Percentiles rank a stretch among this genome's conserved stretches.
These are phyloP conservation scores for Mya arenaria DNA, from an alignment of 1,140 invertebrate species.

Conservation along the genomic window DNA sequence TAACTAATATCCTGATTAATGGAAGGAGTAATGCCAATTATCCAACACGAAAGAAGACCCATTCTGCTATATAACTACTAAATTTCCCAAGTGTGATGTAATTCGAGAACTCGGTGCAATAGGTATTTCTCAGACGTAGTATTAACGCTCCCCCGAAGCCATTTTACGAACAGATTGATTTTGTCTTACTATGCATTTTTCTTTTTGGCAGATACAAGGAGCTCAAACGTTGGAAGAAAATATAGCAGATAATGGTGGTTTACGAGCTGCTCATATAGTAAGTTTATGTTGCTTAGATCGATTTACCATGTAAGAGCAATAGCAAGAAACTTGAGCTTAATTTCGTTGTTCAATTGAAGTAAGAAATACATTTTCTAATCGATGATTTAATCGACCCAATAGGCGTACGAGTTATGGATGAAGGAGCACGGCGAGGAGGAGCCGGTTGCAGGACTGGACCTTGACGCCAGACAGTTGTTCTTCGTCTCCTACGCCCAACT, in stretches of 20 bases:
- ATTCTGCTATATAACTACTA: not conserved
- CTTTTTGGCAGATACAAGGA: slow-evolving; percentile 63
- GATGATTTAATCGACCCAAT: no score
- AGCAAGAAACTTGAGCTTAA: not conserved
- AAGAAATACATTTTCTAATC: no score
- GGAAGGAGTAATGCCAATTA: no score
- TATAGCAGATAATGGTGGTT: slow-evolving; percentile 96
- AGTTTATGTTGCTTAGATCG: slow-evolving; percentile 57
- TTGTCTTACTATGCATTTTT: not conserved
- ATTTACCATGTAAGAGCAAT: not conserved
- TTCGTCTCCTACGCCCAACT: slow-evolving; percentile 88
- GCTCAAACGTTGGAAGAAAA: slow-evolving; percentile 86
- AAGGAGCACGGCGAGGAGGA: slow-evolving; percentile 81
- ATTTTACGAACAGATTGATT: not conserved
- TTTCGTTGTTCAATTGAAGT: no score
- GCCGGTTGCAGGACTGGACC: slow-evolving; percentile 85
- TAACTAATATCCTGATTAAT: no score
- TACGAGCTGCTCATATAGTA: slow-evolving; percentile 93
- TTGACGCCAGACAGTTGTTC: slow-evolving; percentile 86
- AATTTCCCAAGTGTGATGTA: not conserved
- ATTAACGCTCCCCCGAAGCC: not conserved
- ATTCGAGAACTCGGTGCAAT: not conserved
- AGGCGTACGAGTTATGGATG: slow-evolving; percentile 84
- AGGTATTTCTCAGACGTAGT: not conserved
- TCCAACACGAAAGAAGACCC: no score